Base-by-base conservation (phyloP, 2,888 invertebrate species). In the Plagodis dolabraria region DNA sequence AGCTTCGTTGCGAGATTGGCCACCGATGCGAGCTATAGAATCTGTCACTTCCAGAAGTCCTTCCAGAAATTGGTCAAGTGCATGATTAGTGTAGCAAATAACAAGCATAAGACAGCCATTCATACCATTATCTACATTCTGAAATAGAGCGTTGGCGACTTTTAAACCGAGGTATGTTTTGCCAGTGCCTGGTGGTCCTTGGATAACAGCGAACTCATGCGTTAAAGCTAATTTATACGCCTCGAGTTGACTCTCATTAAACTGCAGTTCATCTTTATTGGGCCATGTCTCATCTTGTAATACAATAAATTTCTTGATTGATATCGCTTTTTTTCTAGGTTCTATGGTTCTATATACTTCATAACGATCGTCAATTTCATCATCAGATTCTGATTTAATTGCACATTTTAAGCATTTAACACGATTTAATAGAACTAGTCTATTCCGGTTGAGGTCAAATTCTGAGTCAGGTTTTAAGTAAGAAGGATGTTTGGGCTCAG, bases 121-220 rank as follows among this genome's bases (percentile, higher is more conserved):
- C 0, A 48, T 22, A 22, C 4, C 11, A 6, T 59, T 6, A 9
- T 77, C 69, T 33, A 86, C 51, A 76, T 96, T 96, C 53, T 93
- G 74, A 7, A 97, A 75, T n/a, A 97, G 79, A 0, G 94, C 92
- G 68, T 94, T 86, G 0, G 96, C 94, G 12, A 98, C 93, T 86
- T 96, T 95, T 5, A 96, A 88, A 0, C 96, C 97, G 8, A 97
- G 82, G 78, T 93, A 96, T 0, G 97, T 97, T 89, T 97, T 97
- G 0, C 97, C 98, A 0, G 97, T 97, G 5, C 98, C 97, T 0
- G 97, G 97, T 0, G 97, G 97, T 0, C 98, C 97, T 86, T 97
- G 97, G 67, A 97, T 96, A 0, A 97, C 92, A 0, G 94, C 94
- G 68, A 97, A 94, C 77, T 97, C 95, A 63, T 94, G 93, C 0